Evolutionary conservation across 1,140 invertebrate species (phyloP).

Genomic region (Trichoplusia ni): DNA sequence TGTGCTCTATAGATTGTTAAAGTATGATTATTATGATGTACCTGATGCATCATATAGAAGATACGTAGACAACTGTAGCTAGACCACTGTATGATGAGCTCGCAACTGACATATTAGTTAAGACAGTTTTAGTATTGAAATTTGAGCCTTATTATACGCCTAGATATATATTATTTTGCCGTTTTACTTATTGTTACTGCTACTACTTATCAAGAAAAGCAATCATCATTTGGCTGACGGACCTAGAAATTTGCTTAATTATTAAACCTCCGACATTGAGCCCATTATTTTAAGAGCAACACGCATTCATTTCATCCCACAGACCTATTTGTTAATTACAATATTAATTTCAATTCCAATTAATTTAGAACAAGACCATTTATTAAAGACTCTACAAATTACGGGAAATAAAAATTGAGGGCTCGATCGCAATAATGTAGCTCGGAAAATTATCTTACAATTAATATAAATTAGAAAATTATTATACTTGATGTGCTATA

Average conservation of each 20-base stretch:
- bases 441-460: background rate
- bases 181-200: no score
- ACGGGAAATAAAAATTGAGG: slow-evolving; percentile 12
- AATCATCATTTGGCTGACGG: no score
- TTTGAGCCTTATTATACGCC: no score
- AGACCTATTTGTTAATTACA: background rate
- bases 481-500: background rate
- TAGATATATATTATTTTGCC: no score
- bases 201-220: no score
- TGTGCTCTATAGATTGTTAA: no score
- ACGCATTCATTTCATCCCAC: background rate
- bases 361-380: background rate
- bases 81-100: no score
- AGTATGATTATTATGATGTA: no score
- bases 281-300: background rate
- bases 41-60: no score
- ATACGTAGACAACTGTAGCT: no score
- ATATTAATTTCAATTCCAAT: slow-evolving; percentile 25
- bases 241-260: background rate
- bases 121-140: no score
- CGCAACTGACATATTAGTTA: no score
- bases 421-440: slow-evolving; percentile 1
- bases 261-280: background rate
- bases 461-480: slow-evolving; percentile 3
- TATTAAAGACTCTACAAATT: background rate